phyloP scores from a whole-genome alignment of 2,797 vertebrate species.

The Florisuga fusca region DNA sequence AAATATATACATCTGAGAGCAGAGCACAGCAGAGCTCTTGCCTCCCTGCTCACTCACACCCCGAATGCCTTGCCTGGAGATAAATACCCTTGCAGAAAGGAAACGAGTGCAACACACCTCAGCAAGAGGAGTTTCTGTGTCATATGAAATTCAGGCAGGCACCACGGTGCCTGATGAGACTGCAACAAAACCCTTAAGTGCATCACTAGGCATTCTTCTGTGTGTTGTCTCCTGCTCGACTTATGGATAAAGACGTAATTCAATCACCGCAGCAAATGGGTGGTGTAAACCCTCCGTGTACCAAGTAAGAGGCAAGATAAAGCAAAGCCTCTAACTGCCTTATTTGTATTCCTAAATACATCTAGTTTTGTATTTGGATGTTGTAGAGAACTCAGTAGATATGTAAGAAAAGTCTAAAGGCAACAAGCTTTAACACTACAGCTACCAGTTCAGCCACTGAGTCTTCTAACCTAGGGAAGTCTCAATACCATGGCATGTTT shows the following conservation, averaged over 20 bases:
- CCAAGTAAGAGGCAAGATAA: constrained; percentile 37
- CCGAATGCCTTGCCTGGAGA: background rate
- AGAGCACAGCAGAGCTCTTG: background rate
- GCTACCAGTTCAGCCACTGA: background rate
- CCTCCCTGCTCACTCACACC: background rate
- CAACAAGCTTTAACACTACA: background rate
- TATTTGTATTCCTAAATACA: background rate
- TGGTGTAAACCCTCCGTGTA: constrained; percentile 39
- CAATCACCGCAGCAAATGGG: constrained; percentile 77
- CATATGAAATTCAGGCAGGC: constrained; percentile 90
- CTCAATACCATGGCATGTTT: background rate
- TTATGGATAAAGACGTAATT: constrained; percentile 80
- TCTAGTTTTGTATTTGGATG: background rate
- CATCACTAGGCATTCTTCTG: constrained; percentile 89
- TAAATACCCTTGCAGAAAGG: constrained; percentile 44
- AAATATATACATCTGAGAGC: accelerated
- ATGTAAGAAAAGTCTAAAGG: background rate
- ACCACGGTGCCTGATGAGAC: constrained; percentile 84
- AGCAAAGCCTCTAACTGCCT: background rate
- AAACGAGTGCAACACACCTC: constrained; percentile 30
- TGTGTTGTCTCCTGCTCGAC: constrained; percentile 70
- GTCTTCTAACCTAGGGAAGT: background rate
- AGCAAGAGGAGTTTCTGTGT: constrained; percentile 84
- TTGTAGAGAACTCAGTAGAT: background rate
- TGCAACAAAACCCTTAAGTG: constrained; percentile 96